A percentile compares a stretch with the other conserved stretches of the same genome.
These are phyloP conservation scores for Diplodus sargus DNA, from an alignment of 2,797 vertebrate genomes.

Conservation along the genomic window DNA sequence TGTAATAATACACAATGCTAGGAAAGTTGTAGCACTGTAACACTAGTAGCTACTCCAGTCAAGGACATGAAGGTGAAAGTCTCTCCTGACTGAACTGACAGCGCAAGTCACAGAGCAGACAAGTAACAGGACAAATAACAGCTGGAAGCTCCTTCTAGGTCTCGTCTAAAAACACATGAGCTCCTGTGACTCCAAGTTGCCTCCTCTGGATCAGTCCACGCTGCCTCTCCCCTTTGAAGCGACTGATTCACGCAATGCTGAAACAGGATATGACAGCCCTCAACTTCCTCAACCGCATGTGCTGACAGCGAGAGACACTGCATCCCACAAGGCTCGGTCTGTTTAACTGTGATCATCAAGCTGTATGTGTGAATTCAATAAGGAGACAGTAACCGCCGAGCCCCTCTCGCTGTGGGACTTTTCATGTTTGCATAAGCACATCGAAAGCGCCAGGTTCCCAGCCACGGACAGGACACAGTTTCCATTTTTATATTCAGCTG, in stretches of 20 bases:
- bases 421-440: constrained; percentile 38
- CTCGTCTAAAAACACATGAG: constrained; percentile 38
- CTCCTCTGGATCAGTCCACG: constrained; percentile 19
- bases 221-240: constrained; percentile 65
- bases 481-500: constrained; percentile 32
- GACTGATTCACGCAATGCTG: constrained; percentile 61
- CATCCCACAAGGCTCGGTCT: constrained; percentile 40
- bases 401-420: constrained; percentile 19
- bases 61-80: constrained; percentile 39
- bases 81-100: constrained; percentile 20
- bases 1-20: not conserved
- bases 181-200: constrained; percentile 45
- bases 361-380: constrained; percentile 16
- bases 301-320: constrained; percentile 48
- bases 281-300: constrained; percentile 45
- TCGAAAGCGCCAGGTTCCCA: not conserved
- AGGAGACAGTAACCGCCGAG: constrained; percentile 9
- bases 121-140: constrained; percentile 58
- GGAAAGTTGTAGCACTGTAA: constrained; percentile 22
- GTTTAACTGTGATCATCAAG: constrained; percentile 48
- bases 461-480: constrained; percentile 30
- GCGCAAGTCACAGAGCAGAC: constrained; percentile 42
- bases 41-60: constrained; percentile 11
- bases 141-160: constrained; percentile 54
- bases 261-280: constrained; percentile 44